Evolutionary conservation across 2,888 invertebrate species (phyloP).

Genomic region (Nudaria mundana): DNA sequence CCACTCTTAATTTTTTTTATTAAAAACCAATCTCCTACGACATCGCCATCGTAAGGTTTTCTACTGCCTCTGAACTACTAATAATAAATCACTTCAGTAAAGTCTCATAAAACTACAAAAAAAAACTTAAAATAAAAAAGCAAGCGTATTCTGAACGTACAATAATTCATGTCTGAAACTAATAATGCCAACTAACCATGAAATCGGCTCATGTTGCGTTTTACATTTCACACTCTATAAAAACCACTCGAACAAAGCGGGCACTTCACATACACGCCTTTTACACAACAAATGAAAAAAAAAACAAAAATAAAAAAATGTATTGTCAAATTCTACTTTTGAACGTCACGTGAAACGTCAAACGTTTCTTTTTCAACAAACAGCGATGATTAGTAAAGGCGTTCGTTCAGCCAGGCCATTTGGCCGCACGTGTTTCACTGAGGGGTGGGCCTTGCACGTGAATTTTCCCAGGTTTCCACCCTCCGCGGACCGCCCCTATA

Average conservation of each 20-base stretch:
- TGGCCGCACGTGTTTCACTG: slow-evolving; percentile 71
- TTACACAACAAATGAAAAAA: slow-evolving; percentile 17
- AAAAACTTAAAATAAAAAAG: slow-evolving; percentile 17
- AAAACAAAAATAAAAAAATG: slow-evolving; percentile 19
- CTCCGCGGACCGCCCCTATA: slow-evolving; percentile 80
- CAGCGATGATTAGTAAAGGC: slow-evolving; percentile 74
- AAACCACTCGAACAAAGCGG: slow-evolving; percentile 58
- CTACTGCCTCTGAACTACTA: too few relatives aligned
- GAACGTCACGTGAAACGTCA: slow-evolving; percentile 31
- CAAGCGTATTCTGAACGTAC: slow-evolving; percentile 32
- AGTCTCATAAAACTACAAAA: too few relatives aligned
- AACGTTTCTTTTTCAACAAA: slow-evolving; percentile 63
- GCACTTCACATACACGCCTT: slow-evolving; percentile 58
- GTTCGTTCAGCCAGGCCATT: slow-evolving; percentile 73
- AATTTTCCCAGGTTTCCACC: slow-evolving; percentile 81
- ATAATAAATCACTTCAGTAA: too few relatives aligned
- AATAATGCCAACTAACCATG: slow-evolving; percentile 73
- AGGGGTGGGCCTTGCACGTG: slow-evolving; percentile 77
- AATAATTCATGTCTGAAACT: slow-evolving; percentile 51
- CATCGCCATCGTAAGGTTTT: too few relatives aligned
- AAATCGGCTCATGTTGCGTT: slow-evolving; percentile 72
- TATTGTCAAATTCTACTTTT: slow-evolving; percentile 44
- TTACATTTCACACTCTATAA: slow-evolving; percentile 64
- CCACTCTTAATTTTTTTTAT: too few relatives aligned
- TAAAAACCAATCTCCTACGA: too few relatives aligned